These are phyloP conservation scores for Fulica atra DNA, from an alignment of 2,113 vertebrate genomes.

Conservation along the genomic window DNA sequence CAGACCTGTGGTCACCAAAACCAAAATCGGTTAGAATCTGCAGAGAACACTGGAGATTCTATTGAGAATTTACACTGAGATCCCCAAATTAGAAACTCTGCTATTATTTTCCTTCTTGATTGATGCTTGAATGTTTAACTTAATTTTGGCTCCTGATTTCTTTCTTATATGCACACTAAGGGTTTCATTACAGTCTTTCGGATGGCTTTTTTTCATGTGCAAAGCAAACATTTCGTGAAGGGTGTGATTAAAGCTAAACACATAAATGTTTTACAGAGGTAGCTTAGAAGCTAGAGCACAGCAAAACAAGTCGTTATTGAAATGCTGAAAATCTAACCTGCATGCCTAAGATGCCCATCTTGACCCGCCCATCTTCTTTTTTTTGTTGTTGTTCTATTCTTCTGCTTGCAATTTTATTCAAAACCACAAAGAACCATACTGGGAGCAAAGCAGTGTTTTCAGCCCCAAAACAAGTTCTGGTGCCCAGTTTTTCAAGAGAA, in stretches of 20 bases:
- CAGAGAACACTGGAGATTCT: not conserved
- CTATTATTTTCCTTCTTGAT: slow-evolving; percentile 11
- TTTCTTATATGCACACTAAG: slow-evolving; percentile 6
- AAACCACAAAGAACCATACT: not conserved
- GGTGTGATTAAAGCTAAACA: not conserved
- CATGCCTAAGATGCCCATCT: not conserved
- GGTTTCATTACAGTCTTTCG: slow-evolving; percentile 6
- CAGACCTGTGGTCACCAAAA: not conserved
- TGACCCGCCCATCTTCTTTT: not conserved
- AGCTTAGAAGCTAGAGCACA: not conserved
- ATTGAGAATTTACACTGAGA: not conserved
- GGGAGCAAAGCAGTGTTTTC: not conserved
- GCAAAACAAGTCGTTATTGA: not conserved
- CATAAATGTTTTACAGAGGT: slow-evolving; percentile 46
- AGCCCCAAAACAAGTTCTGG: not conserved
- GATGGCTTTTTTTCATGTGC: slow-evolving; percentile 32
- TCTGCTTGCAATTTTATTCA: not conserved
- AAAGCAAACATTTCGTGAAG: slow-evolving; percentile 11
- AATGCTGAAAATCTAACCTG: not conserved
- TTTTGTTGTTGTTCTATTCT: not conserved
- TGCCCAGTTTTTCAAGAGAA: not conserved
- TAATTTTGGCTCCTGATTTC: not conserved
- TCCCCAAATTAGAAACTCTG: not conserved
- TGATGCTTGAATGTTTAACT: slow-evolving; percentile 19
- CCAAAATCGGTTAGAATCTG: slow-evolving; percentile 11